A percentile compares a stretch with the other conserved stretches of the same genome.
Evolutionary conservation across 2,113 vertebrate genomes (phyloP).

Genomic region (Brachyhypopomus occidentalis): DNA sequence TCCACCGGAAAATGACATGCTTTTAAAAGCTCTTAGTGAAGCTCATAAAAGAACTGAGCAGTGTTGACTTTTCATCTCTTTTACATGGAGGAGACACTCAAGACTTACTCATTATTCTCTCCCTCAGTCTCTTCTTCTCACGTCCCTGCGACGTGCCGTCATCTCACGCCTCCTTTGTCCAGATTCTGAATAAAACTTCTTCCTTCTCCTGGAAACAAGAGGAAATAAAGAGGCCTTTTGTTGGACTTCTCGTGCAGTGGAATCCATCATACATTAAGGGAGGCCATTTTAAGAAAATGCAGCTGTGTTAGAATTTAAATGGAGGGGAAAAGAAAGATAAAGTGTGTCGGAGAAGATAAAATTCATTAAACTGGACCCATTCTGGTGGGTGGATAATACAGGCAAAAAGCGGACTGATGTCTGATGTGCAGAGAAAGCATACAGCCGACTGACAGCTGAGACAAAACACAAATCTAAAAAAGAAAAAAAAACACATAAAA

Average conservation of each 20-base stretch:
- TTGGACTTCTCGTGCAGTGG: conserved; percentile 54
- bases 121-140: conserved; percentile 38
- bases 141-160: conserved; percentile 5
- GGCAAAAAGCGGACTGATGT: conserved; percentile 30
- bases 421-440: not conserved
- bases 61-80: not conserved
- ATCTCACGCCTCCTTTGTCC: conserved; percentile 63
- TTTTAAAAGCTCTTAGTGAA: conserved; percentile 36
- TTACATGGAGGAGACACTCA: not conserved
- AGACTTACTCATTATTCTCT: conserved; percentile 56
- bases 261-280: conserved; percentile 72
- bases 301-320: conserved; percentile 64
- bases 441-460: not conserved
- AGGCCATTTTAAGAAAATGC: conserved; percentile 67
- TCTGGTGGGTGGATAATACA: conserved; percentile 45
- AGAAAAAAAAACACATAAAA: not conserved
- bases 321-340: conserved; percentile 61
- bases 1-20: not conserved
- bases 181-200: conserved; percentile 61
- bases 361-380: conserved; percentile 63
- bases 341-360: conserved; percentile 67
- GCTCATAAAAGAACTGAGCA: conserved; percentile 11
- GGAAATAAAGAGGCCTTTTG: conserved; percentile 65
- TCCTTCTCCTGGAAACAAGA: conserved; percentile 41
- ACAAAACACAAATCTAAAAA: not conserved